Percentiles rank a stretch among this genome's conserved stretches.
phyloP scores from a whole-genome alignment of 2,888 invertebrate species.

The Zelleria hepariella region DNA sequence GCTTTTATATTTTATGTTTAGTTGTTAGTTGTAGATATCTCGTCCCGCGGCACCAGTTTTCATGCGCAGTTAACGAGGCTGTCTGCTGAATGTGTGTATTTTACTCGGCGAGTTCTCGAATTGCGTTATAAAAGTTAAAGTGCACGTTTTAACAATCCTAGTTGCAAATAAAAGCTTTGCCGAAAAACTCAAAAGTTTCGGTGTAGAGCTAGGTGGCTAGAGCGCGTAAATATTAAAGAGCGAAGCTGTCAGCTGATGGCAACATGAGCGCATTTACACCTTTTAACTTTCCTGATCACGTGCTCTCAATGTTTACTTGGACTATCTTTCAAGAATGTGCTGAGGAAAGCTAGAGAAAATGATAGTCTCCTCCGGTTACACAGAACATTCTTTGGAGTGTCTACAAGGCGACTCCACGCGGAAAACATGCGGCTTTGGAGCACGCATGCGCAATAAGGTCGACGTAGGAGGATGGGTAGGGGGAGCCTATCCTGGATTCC shows the following conservation, averaged over 20 bases:
- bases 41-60: slow-evolving; percentile 17
- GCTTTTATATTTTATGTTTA: slow-evolving; percentile 7
- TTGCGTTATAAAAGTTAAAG: neutral
- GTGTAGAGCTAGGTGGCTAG: neutral
- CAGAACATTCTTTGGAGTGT: neutral
- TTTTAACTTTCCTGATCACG: neutral
- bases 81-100: neutral
- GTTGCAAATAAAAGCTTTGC: neutral
- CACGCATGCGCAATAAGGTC: slow-evolving; percentile 49
- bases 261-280: neutral
- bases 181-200: neutral
- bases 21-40: neutral
- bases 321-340: neutral
- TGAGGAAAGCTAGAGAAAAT: neutral
- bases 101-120: neutral
- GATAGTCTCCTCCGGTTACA: neutral
- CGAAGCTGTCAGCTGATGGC: neutral
- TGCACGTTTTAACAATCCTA: neutral
- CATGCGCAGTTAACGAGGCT: neutral
- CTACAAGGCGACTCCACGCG: slow-evolving; percentile 35
- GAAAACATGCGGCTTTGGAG: slow-evolving; percentile 53
- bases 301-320: neutral
- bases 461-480: slow-evolving; percentile 15
- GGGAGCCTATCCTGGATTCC: slow-evolving; percentile 8
- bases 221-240: neutral